A percentile compares a stretch with the other conserved stretches of the same genome.
phyloP scores from a whole-genome alignment of 2,797 vertebrate species.

The Schizothorax lantsangensis region DNA sequence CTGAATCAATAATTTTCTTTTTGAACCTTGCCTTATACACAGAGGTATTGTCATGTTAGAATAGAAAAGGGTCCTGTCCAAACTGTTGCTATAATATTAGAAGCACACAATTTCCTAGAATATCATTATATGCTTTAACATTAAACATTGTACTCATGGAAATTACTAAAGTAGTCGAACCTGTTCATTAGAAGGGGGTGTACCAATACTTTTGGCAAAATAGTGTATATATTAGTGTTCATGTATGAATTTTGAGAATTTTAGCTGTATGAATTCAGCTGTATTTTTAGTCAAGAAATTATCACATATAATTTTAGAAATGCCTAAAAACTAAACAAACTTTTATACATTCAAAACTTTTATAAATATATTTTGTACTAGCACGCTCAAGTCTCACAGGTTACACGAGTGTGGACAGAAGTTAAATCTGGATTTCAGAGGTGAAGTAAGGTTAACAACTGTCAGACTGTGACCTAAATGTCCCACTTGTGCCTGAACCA shows the following conservation, averaged over 20 bases:
- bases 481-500: background rate
- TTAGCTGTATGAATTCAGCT: background rate
- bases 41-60: too few species aligned
- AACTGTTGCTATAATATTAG: too few species aligned
- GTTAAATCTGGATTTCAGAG: background rate
- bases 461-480: constrained; percentile 35
- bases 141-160: too few species aligned
- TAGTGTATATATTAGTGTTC: too few species aligned
- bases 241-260: background rate
- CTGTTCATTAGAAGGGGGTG: too few species aligned
- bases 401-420: background rate
- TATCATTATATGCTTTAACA: too few species aligned
- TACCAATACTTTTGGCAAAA: too few species aligned
- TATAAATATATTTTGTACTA: background rate
- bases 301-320: background rate
- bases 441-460: constrained; percentile 31
- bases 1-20: too few species aligned
- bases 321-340: background rate
- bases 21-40: too few species aligned
- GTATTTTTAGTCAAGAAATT: background rate
- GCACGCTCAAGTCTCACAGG: background rate
- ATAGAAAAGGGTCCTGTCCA: too few species aligned
- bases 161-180: too few species aligned
- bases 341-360: background rate
- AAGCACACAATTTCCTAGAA: too few species aligned